Base-by-base conservation (phyloP, 2,888 invertebrate species). In the Rhyacophila evoluta region DNA sequence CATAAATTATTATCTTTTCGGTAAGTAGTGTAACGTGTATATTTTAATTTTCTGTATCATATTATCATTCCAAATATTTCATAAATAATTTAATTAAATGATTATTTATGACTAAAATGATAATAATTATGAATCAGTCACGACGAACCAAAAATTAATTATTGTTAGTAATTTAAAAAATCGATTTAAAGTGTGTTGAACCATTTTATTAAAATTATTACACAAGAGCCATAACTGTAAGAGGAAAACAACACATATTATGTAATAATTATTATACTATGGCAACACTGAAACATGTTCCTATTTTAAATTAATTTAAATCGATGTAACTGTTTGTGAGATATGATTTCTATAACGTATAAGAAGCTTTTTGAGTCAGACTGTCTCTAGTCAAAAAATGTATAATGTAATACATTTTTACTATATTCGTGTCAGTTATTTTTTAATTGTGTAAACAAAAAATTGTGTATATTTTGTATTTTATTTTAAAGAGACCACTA, bases 211-310 rank as follows among this genome's bases (percentile, higher is more conserved):
- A 55, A 55, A 55, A 55, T 55, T 55, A 55, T 55, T 55, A 55
- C 55, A 55, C 55, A 55, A 55, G 15, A 55, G 55, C 55, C 55
- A 55, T 55, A 55, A 55, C 15, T 55, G 55, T 55, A 55, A 55
- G 55, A 55, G 55, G 19, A 55, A 55, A 55, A 12, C 55, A 55
- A 19, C 55, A 55, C 19, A 55, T 55, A 55, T 55, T 55, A 25
- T 55, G 55, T 55, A 55, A 55, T 55, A 55, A 79, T 79, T 76
- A 73, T 73, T 79, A 75, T 79, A 75, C 68, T 74, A 75, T 79
- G 74, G 72, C 75, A 78, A 78, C 78, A 79, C 79, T 72, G 12
- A 73, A 77, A 72, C 74, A 79, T 76, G 79, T 79, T 79, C 79
- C 79, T 79, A 79, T 79, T 79, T 79, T 76, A 69, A 76, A 77